phyloP scores from a whole-genome alignment of 2,888 invertebrate genomes.

The Leucophenga maculata region DNA sequence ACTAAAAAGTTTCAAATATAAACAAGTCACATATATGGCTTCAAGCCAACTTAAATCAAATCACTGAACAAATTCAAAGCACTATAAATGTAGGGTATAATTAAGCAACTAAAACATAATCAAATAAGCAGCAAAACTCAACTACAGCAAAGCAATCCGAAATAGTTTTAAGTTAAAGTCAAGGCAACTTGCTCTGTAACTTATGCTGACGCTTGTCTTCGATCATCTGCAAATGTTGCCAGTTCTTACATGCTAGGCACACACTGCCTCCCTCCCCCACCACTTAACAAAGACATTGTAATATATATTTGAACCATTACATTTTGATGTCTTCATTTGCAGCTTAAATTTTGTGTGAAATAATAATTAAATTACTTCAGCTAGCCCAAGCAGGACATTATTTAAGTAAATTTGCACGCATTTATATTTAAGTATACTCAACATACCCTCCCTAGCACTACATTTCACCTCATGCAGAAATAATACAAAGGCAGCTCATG shows the following conservation, averaged over 20 bases:
- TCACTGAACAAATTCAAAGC: too few relatives aligned
- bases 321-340: slow-evolving; percentile 2
- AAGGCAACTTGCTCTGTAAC: too few relatives aligned
- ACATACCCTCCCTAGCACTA: background rate
- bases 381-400: slow-evolving; percentile 44
- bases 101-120: too few relatives aligned
- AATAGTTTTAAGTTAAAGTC: too few relatives aligned
- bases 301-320: background rate
- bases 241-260: background rate
- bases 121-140: too few relatives aligned
- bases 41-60: too few relatives aligned
- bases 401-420: slow-evolving; percentile 53
- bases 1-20: too few relatives aligned
- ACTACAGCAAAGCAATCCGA: too few relatives aligned
- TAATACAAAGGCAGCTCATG: slow-evolving; percentile 41
- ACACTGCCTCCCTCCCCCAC: background rate
- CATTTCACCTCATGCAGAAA: too few relatives aligned
- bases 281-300: too few relatives aligned
- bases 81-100: too few relatives aligned
- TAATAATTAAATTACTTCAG: slow-evolving; percentile 63
- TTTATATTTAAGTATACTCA: slow-evolving; percentile 30
- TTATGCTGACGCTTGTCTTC: background rate
- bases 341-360: slow-evolving; percentile 30
- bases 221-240: slow-evolving; percentile 2
- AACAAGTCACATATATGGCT: too few relatives aligned